Conservation (phyloP, 2,797 vertebrate genomes). For the Benthosema pterotum region DNA sequence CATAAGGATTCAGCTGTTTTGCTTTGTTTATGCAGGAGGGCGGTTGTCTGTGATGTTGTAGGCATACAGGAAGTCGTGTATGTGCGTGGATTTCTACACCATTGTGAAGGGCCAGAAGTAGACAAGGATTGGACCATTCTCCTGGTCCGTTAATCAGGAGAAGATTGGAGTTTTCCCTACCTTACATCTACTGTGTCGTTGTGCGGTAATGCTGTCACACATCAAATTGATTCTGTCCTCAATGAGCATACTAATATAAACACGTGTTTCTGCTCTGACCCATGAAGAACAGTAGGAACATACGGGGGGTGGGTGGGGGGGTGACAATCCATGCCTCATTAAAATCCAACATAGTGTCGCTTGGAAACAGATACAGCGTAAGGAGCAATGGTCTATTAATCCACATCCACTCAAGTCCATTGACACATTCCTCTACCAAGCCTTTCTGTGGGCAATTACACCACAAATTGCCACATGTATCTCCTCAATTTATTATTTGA, state of each 20-base stretch:
- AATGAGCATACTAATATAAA: too few relatives aligned
- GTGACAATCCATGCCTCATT: constrained; percentile 59
- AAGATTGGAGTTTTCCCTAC: too few relatives aligned
- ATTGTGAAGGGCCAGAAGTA: too few relatives aligned
- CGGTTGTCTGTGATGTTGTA: not conserved
- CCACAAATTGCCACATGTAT: constrained; percentile 70
- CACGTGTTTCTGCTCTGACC: constrained; percentile 21
- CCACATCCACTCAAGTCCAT: constrained; percentile 65
- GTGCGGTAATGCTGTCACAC: too few relatives aligned
- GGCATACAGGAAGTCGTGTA: constrained; percentile 17
- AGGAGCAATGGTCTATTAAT: constrained; percentile 69
- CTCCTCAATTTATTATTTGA: constrained; percentile 49
- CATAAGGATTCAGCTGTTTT: constrained; percentile 1
- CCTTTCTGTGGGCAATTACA: constrained; percentile 60
- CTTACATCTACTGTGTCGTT: too few relatives aligned
- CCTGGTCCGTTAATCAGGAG: too few relatives aligned
- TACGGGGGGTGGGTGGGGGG: too few relatives aligned
- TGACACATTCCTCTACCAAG: constrained; percentile 59
- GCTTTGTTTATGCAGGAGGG: constrained; percentile 28
- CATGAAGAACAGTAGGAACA: too few relatives aligned
- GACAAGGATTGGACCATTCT: too few relatives aligned
- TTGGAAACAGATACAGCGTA: constrained; percentile 52
- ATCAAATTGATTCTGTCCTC: too few relatives aligned
- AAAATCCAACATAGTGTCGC: constrained; percentile 61
- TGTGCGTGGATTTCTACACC: not conserved